These are phyloP conservation scores for Acanthopleura granulata DNA, from an alignment of 2,888 invertebrate genomes.

Conservation along the genomic window DNA sequence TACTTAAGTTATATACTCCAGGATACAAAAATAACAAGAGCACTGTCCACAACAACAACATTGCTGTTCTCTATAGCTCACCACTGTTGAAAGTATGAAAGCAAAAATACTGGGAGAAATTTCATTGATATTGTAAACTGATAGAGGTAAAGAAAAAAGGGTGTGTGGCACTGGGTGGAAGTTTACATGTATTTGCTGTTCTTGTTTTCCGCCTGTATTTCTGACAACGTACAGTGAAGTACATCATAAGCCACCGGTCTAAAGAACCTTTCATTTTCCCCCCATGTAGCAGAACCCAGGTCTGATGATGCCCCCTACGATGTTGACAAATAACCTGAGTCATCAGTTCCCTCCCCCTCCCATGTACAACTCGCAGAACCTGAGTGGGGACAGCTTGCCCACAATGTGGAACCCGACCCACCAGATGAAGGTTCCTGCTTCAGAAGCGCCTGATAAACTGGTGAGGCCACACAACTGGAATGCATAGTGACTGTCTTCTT, in stretches of 20 bases:
- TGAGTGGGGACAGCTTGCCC: slow-evolving; percentile 38
- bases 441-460: slow-evolving; percentile 27
- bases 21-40: no score
- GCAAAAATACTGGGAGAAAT: no score
- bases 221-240: no score
- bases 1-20: no score
- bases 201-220: background rate
- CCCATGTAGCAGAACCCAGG: slow-evolving; percentile 22
- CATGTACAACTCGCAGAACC: slow-evolving; percentile 22
- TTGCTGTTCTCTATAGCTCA: no score
- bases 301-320: slow-evolving; percentile 25
- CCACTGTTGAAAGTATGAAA: no score
- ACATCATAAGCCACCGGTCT: no score
- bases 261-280: no score
- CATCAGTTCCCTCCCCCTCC: slow-evolving; percentile 22
- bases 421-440: slow-evolving; percentile 37
- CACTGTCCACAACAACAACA: no score
- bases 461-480: slow-evolving; percentile 11
- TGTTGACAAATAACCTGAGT: slow-evolving; percentile 25
- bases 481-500: background rate
- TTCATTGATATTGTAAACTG: no score
- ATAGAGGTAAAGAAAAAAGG: no score
- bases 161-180: background rate
- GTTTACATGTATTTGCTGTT: background rate
- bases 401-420: slow-evolving; percentile 41